A percentile compares a stretch with the other conserved stretches of the same genome.
These are phyloP conservation scores for Paralichthys olivaceus DNA, from an alignment of 2,113 vertebrate species.

Conservation along the genomic window DNA sequence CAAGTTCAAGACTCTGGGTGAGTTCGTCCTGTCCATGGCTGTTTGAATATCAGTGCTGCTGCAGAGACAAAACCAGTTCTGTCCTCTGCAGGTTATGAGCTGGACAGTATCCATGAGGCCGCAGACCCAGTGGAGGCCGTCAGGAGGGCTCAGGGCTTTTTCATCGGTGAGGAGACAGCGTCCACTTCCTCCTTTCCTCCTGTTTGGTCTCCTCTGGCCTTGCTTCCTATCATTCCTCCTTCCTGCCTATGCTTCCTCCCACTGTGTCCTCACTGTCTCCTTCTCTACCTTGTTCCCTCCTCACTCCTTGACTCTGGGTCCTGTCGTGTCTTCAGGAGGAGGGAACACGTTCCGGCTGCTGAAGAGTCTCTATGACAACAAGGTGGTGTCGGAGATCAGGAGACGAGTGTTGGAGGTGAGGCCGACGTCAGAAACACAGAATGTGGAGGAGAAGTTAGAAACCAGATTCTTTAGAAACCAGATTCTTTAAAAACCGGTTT, in stretches of 20 bases:
- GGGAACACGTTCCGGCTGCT: constrained; percentile 92
- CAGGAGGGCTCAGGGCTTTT: constrained; percentile 86
- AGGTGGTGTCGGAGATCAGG: constrained; percentile 85
- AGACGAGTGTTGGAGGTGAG: constrained; percentile 84
- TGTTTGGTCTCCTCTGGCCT: background rate
- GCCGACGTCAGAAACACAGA: background rate
- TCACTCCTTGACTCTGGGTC: background rate
- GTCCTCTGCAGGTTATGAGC: constrained; percentile 82
- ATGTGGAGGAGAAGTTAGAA: too few species aligned
- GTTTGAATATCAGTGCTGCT: too few species aligned
- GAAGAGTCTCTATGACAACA: constrained; percentile 88
- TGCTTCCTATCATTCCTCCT: too few species aligned
- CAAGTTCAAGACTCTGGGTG: constrained; percentile 84
- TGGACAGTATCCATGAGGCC: constrained; percentile 89
- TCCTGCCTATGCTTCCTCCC: background rate
- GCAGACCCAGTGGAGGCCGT: constrained; percentile 85
- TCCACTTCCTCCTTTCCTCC: background rate
- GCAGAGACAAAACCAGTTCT: too few species aligned
- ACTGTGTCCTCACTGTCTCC: too few species aligned
- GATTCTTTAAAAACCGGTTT: too few species aligned
- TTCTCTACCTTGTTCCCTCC: too few species aligned
- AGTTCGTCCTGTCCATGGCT: background rate
- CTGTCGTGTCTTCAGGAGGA: constrained; percentile 80
- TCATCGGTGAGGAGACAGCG: constrained; percentile 82
- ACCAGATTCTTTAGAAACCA: too few species aligned